Evolutionary conservation across 2,888 invertebrate species (phyloP), one percentile per base, ranked within the genome.

Genomic region (Drosophila robusta): DNA sequence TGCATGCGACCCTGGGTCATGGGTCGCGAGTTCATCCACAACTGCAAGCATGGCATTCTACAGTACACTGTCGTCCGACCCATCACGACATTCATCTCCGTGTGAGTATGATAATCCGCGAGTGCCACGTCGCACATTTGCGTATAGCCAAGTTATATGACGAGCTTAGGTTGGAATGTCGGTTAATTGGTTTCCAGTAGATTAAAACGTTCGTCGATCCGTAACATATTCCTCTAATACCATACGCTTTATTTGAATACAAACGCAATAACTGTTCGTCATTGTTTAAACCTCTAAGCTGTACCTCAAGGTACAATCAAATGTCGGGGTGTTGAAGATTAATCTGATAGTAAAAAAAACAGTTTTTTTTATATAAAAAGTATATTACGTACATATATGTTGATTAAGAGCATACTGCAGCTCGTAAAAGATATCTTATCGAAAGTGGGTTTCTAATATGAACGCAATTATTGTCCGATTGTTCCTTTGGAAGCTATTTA

Each of bases 31-130:
- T 97, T 98, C 92, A 96, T 98, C 50, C 96, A 98, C 91, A 97
- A 96, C 90, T 98, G 98, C 92, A 98, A 98, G 92, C 98, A 98
- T 93, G 98, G 98, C 34, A 98, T 98, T 83, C 93, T 99, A 32
- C 99, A 99, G 91, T 99, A 99, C 89, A 98, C 98, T 2, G 95
- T 98, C 32, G 95, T 98, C 47, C 94, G 98, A 81, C 98, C 98
- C 39, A 93, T 98, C 68, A 97, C 98, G 42, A 97, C 98, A 47
- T 94, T 96, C 16, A 95, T 98, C 90, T 97, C 98, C 62, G 95
- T 98, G 96, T 97, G 93, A 95, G 95, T 94, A 24, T 24, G n/a
- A 39, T 38, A 6, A 2, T 3, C 16, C 3, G 8, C 14, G 12
- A 16, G 1, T 55, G 55, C 47, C 55, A 55, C 36, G 55, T 55